Percentiles rank a stretch among this genome's conserved stretches.
phyloP scores from a whole-genome alignment of 2,888 invertebrate species.

The Napeogenes inachia region DNA sequence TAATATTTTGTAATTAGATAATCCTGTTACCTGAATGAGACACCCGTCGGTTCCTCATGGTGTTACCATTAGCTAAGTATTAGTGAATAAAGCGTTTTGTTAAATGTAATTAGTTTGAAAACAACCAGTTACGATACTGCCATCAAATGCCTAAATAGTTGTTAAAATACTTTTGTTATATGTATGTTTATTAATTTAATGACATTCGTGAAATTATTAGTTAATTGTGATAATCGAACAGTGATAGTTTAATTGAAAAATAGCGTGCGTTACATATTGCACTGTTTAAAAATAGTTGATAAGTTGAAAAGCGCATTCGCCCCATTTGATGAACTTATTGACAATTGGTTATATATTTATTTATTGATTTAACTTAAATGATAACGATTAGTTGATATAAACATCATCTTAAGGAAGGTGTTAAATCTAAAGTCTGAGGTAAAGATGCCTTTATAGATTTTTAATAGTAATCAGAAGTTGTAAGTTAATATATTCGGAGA shows the following conservation, averaged over 20 bases:
- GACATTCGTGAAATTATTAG: slow-evolving; percentile 69
- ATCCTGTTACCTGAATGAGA: slow-evolving; percentile 74
- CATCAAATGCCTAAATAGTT: slow-evolving; percentile 76
- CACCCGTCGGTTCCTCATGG: slow-evolving; percentile 71
- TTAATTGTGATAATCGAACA: slow-evolving; percentile 70
- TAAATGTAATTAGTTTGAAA: slow-evolving; percentile 65
- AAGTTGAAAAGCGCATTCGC: slow-evolving; percentile 15
- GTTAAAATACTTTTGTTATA: slow-evolving; percentile 59
- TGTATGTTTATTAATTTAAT: slow-evolving; percentile 51
- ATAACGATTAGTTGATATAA: slow-evolving; percentile 66
- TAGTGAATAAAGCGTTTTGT: slow-evolving; percentile 61
- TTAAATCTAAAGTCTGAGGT: slow-evolving; percentile 77
- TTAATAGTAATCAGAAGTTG: slow-evolving; percentile 65
- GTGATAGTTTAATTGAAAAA: slow-evolving; percentile 52
- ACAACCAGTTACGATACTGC: slow-evolving; percentile 76
- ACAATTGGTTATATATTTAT: slow-evolving; percentile 67
- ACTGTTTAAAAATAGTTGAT: slow-evolving; percentile 15
- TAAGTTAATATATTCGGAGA: slow-evolving; percentile 62
- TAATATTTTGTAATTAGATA: slow-evolving; percentile 37
- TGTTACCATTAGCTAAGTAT: slow-evolving; percentile 76
- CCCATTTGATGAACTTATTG: slow-evolving; percentile 40
- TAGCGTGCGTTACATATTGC: slow-evolving; percentile 24
- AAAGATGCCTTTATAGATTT: slow-evolving; percentile 78
- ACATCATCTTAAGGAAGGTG: slow-evolving; percentile 71
- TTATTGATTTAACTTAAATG: slow-evolving; percentile 69